Evolutionary conservation across 2,888 invertebrate genomes (phyloP).

Genomic region (Ganaspis brasiliensis): DNA sequence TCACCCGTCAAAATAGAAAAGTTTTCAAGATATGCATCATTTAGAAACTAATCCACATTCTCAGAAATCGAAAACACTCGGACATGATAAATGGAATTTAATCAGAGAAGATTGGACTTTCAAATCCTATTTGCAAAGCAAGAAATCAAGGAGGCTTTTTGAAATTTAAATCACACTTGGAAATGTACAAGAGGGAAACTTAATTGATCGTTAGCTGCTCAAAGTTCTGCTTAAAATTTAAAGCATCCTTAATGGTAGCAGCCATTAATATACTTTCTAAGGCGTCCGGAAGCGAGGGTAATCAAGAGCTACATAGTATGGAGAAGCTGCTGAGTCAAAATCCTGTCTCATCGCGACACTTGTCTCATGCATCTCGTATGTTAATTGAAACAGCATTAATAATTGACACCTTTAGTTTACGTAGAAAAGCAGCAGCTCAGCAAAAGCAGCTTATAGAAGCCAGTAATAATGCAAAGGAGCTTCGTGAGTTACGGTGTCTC

Average conservation of each 20-base stretch:
- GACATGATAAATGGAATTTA: too few species aligned
- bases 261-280: constrained; percentile 9
- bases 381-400: constrained; percentile 54
- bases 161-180: constrained; percentile 15
- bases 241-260: constrained; percentile 9
- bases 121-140: not conserved
- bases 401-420: constrained; percentile 56
- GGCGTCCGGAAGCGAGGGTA: not conserved
- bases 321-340: constrained; percentile 33
- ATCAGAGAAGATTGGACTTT: too few species aligned
- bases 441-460: constrained; percentile 56
- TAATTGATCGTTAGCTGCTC: constrained; percentile 17
- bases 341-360: not conserved
- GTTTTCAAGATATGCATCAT: too few species aligned
- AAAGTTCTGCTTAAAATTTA: constrained; percentile 20
- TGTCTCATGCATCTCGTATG: constrained; percentile 29
- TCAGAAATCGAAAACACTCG: too few species aligned
- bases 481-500: constrained; percentile 48
- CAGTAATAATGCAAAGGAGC: constrained; percentile 64
- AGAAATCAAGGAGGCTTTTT: not conserved
- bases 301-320: not conserved
- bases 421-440: constrained; percentile 61
- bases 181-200: not conserved
- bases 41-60: too few species aligned
- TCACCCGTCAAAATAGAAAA: too few species aligned